Evolutionary conservation across 2,797 vertebrate species (phyloP).

Genomic region (Microhierax caerulescens): DNA sequence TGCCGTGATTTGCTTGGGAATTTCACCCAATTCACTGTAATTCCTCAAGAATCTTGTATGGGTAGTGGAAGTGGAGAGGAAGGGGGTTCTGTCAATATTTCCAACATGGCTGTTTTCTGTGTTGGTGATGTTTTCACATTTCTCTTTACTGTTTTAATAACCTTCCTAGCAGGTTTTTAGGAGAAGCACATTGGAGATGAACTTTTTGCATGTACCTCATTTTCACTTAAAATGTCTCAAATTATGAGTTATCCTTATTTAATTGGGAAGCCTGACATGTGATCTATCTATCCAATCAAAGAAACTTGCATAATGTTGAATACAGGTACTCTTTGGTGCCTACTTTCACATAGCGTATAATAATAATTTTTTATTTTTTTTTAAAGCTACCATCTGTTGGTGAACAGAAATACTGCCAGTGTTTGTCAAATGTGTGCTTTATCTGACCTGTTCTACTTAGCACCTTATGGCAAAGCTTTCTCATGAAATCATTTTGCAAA

Average conservation of each 20-base stretch:
- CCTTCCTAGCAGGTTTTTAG: not conserved
- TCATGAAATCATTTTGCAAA: conserved; percentile 12
- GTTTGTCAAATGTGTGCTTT: conserved; percentile 60
- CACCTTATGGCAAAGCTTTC: conserved; percentile 61
- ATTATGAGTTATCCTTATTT: not conserved
- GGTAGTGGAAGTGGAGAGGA: not conserved
- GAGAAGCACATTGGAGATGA: not conserved
- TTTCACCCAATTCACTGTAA: not conserved
- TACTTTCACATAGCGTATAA: conserved; percentile 12
- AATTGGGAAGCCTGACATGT: not conserved
- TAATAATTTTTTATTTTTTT: not conserved
- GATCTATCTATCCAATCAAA: not conserved
- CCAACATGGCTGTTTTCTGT: not conserved
- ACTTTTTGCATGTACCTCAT: not conserved
- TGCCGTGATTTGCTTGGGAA: not conserved
- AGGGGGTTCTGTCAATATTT: not conserved
- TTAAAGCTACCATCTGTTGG: conserved; percentile 49
- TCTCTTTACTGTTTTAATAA: not conserved
- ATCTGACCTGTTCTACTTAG: conserved; percentile 64
- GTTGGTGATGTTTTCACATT: not conserved
- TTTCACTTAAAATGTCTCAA: not conserved
- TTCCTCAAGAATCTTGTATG: not conserved
- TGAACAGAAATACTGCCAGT: conserved; percentile 51
- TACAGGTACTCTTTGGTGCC: conserved; percentile 36
- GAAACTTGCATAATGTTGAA: not conserved